phyloP scores from a whole-genome alignment of 2,113 vertebrate species.

The Morone chrysops region DNA sequence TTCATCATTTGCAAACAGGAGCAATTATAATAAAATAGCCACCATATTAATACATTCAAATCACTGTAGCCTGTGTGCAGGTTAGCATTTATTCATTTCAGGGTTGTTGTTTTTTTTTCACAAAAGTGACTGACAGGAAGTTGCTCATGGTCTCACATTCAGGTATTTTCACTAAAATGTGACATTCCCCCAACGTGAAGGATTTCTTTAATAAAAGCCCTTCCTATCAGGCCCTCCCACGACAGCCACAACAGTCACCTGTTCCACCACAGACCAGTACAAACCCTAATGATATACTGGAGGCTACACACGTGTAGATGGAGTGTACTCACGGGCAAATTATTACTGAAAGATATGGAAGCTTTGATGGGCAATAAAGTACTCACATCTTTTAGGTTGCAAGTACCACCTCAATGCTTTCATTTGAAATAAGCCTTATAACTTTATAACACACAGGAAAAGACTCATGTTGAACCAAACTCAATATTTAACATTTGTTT shows the following conservation, averaged over 20 bases:
- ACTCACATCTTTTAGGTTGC: neutral
- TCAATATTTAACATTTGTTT: neutral
- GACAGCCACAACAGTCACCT: slow-evolving; percentile 36
- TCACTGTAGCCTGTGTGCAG: neutral
- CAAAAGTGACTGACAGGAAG: neutral
- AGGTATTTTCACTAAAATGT: slow-evolving; percentile 5
- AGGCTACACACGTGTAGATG: neutral
- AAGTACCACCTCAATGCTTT: neutral
- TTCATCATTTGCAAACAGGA: neutral
- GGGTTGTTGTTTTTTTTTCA: no score
- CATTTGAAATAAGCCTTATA: neutral
- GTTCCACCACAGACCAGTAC: slow-evolving; percentile 9
- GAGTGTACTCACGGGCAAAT: neutral
- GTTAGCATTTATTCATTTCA: neutral
- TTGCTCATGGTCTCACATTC: neutral
- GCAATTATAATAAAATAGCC: neutral
- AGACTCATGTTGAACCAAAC: neutral
- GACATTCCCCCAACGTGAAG: neutral
- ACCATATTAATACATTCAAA: neutral
- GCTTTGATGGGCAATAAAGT: slow-evolving; percentile 26
- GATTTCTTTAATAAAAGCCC: slow-evolving; percentile 55
- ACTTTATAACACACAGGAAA: neutral
- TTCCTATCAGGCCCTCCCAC: neutral
- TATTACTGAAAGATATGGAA: neutral
- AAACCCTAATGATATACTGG: neutral